Conservation (phyloP, 1,140 invertebrate genomes). For the Caenorhabditis briggsae region DNA sequence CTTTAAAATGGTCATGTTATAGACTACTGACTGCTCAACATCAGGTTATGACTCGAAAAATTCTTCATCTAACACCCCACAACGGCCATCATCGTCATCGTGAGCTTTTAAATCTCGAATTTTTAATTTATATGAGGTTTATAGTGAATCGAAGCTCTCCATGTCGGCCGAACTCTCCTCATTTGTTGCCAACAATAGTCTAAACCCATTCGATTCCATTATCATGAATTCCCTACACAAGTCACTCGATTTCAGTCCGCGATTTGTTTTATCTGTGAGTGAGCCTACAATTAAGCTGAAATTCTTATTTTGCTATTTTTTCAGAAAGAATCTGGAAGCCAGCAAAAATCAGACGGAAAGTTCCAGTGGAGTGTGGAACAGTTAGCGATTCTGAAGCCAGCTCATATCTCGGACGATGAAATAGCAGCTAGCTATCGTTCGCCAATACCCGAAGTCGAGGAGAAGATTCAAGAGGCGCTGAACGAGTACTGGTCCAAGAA, state of each 20-base stretch:
- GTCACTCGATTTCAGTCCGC: constrained; percentile 40
- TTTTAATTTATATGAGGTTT: background rate
- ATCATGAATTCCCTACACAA: constrained; percentile 20
- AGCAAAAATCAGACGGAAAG: constrained; percentile 9
- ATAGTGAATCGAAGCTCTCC: background rate
- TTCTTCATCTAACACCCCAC: background rate
- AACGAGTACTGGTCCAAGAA: constrained; percentile 49
- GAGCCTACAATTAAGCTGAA: background rate
- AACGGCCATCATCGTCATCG: background rate
- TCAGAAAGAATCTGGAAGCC: constrained; percentile 28
- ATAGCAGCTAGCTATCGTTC: constrained; percentile 23
- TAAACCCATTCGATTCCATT: constrained; percentile 16
- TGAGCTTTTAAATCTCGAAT: background rate
- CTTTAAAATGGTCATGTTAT: background rate
- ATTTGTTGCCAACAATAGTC: background rate
- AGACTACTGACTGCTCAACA: constrained; percentile 17
- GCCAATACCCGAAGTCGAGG: constrained; percentile 42
- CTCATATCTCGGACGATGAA: constrained; percentile 15
- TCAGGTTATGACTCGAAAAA: constrained; percentile 37
- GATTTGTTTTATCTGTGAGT: background rate
- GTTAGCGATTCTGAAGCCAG: constrained; percentile 33
- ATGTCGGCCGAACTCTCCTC: constrained; percentile 20
- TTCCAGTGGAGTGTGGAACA: constrained; percentile 36
- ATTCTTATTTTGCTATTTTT: background rate
- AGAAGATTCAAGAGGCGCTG: constrained; percentile 27